Base-by-base conservation (phyloP, 92 coral and sea anemone genomes). In the Porites cylindrica region DNA sequence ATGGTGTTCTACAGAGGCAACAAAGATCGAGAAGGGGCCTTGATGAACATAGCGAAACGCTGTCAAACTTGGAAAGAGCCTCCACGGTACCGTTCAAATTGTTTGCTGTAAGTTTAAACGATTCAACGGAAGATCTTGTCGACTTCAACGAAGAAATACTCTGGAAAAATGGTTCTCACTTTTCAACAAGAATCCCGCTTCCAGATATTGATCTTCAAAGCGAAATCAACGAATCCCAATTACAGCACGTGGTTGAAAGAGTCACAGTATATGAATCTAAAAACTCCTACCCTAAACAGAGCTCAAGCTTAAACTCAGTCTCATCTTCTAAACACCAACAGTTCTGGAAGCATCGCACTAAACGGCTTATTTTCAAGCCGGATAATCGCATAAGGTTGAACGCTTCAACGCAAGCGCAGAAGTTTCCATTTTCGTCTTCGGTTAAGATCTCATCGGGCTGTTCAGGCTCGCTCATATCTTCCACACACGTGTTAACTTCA, bases 401-500 rank as follows among this genome's bases (percentile, higher is more conserved):
- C 84, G 82, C 85, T 17, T 65, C 90, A 8, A 58, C 71, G 2
- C 73, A 66, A 43, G 95, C 96, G 10, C 95, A 90, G 59, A 78
- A 61, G 75, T 90, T 88, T 21, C 99, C 99, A 3, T 97, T 91
- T 93, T 90, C 96, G 17, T 91, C 94, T 16, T 72, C 90, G 17
- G 99, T 95, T 52, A 94, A 90, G 87, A 83, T 95, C 17, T 91
- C 96, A 1, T 92, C 95, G 0, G 94, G 96, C 2, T 97, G 99
- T 79, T 87, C 94, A n/a, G 99, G 98, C 1, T 90, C 96, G 10
- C 78, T 95, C 11, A 95, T 97, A 53, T 95, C 98, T 5, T 76
- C 51, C 9, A 68, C 76, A 11, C 99, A 97, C 76, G 96, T 95
- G 7, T 87, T 97, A 10, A 90, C 98, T 10, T 92, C 99, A 2